These are phyloP conservation scores for Rhipidura dahli DNA, from an alignment of 2,113 vertebrate genomes.

Conservation along the genomic window DNA sequence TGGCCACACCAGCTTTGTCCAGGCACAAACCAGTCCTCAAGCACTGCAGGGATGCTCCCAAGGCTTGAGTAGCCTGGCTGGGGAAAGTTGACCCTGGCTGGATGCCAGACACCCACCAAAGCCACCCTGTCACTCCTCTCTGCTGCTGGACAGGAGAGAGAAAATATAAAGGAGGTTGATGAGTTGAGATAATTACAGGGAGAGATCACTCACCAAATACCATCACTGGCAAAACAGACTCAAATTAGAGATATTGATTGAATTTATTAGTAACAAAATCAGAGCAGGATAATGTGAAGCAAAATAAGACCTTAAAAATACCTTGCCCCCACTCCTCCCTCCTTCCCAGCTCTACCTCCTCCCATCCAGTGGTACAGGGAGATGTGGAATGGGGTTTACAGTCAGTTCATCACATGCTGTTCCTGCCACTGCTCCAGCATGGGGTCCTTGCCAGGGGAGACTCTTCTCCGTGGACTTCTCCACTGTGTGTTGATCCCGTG, in stretches of 20 bases:
- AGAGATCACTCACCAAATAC: background rate
- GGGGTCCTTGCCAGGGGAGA: background rate
- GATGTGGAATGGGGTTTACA: background rate
- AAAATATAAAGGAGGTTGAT: background rate
- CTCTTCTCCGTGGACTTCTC: background rate
- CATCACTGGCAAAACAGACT: background rate
- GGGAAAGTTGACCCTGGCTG: background rate
- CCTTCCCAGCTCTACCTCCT: background rate
- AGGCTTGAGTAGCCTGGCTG: accelerated
- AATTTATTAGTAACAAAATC: background rate
- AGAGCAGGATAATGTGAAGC: background rate
- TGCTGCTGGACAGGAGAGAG: too few relatives aligned
- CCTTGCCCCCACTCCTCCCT: background rate
- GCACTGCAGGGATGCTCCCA: background rate
- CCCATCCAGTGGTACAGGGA: background rate
- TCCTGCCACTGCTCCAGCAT: background rate
- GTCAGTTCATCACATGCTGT: background rate
- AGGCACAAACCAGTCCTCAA: background rate
- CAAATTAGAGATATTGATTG: background rate
- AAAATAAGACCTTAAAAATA: background rate
- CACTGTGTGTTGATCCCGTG: accelerated
- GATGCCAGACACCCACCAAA: background rate
- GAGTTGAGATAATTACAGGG: background rate
- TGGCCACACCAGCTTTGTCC: background rate
- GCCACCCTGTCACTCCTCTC: background rate